Evolutionary conservation across 2,888 invertebrate species (phyloP), one percentile per base, ranked within the genome.

Genomic region (Odontocerum albicorne): DNA sequence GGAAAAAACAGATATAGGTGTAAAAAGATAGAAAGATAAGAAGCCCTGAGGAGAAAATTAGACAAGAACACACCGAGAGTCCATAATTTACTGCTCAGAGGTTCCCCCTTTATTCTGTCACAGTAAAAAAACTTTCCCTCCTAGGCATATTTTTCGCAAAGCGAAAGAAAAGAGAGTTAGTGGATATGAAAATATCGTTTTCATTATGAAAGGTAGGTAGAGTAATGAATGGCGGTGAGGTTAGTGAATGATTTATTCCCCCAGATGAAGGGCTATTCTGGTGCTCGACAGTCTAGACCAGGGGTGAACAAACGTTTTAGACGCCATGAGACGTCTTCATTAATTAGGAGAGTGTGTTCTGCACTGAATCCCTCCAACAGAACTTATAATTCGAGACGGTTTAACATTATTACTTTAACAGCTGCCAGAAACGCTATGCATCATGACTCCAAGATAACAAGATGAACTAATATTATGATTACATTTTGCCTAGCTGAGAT

Each of bases 11-110:
- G 10, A 27, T 4, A 27, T 27, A 7, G 4, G 4, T 27, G 27
- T 27, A 10, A 12, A 35, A 35, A 35, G 35, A 45, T 38, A 45
- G 31, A 32, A 20, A 53, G 44, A 42, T 51, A 51, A 50, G 50
- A 31, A 38, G 45, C 46, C 43, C 56, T 38, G 15, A 32, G 39
- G 56, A 57, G 52, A 51, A 57, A 57, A 57, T 57, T 57, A 57
- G 45, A 47, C 46, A 33, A 45, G 51, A 33, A 19, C 47, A 39
- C 42, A 47, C 36, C 50, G 44, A 45, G 35, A 57, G 52, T 49
- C 47, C 52, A 57, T 57, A 57, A 57, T 39, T 57, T 42, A 57
- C 52, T 35, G 42, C 46, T 19, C 16, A 33, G 31, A 35, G 39
- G 20, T 38, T 52, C 32, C 57, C 42, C 38, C 36, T 52, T 57